Evolutionary conservation across 2,113 vertebrate genomes (phyloP).

Genomic region (Poeciliopsis turrubarensis): DNA sequence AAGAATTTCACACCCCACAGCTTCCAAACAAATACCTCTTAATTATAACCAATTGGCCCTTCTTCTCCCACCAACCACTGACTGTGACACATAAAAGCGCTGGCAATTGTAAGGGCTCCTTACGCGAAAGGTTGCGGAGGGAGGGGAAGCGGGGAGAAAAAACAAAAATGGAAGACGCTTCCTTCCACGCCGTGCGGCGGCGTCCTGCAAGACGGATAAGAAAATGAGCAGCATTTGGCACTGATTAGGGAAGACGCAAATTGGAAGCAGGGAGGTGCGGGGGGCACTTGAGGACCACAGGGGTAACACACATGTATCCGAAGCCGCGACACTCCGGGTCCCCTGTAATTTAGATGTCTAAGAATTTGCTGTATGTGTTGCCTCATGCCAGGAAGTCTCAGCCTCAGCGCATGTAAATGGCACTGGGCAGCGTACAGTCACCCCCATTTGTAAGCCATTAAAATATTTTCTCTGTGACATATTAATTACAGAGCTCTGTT

Average conservation of each 20-base stretch:
- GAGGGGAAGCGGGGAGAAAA: slow-evolving; percentile 40
- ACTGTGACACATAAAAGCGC: slow-evolving; percentile 68
- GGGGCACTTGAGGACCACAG: slow-evolving; percentile 68
- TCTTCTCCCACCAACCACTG: slow-evolving; percentile 51
- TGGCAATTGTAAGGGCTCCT: slow-evolving; percentile 62
- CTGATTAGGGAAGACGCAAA: slow-evolving; percentile 76
- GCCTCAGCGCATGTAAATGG: slow-evolving; percentile 67
- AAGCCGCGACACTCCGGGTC: slow-evolving; percentile 65
- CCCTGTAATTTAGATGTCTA: slow-evolving; percentile 81
- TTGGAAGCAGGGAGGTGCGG: slow-evolving; percentile 60
- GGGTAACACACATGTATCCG: slow-evolving; percentile 75
- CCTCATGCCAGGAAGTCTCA: slow-evolving; percentile 78
- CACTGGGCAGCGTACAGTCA: slow-evolving; percentile 60
- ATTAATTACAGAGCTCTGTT: slow-evolving; percentile 70
- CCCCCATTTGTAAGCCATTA: slow-evolving; percentile 79
- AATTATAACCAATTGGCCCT: slow-evolving; percentile 69
- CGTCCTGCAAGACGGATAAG: slow-evolving; percentile 2
- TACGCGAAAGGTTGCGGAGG: slow-evolving; percentile 33
- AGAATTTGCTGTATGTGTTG: slow-evolving; percentile 77
- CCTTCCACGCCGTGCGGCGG: slow-evolving; percentile 59
- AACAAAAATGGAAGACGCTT: slow-evolving; percentile 73
- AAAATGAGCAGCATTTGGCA: slow-evolving; percentile 72
- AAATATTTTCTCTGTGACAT: slow-evolving; percentile 77
- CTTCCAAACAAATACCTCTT: slow-evolving; percentile 68
- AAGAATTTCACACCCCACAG: slow-evolving; percentile 57